Percentiles rank a stretch among this genome's conserved stretches.
Evolutionary conservation across 2,888 invertebrate species (phyloP).

Genomic region (Ophraella communa): DNA sequence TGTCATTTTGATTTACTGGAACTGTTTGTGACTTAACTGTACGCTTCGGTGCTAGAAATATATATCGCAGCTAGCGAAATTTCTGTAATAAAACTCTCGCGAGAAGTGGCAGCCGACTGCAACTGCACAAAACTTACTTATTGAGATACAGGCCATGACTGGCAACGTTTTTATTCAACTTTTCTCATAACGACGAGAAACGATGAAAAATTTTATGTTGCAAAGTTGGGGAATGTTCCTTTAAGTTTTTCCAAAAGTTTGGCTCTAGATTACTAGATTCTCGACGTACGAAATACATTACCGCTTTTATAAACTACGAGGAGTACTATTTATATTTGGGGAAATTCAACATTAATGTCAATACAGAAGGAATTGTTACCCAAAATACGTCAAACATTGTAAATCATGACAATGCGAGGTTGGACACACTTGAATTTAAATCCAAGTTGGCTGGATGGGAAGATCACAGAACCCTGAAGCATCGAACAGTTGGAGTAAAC

Average conservation of each 20-base stretch:
- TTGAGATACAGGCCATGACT: slow-evolving; percentile 43
- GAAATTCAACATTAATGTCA: too few relatives aligned
- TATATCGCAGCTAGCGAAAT: slow-evolving; percentile 25
- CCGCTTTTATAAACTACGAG: too few relatives aligned
- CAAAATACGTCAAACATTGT: too few relatives aligned
- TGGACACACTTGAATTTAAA: too few relatives aligned
- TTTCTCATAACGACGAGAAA: slow-evolving; percentile 18
- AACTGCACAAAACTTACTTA: slow-evolving; percentile 43
- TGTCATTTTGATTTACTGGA: slow-evolving; percentile 43
- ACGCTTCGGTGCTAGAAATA: slow-evolving; percentile 35
- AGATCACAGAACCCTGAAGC: too few relatives aligned
- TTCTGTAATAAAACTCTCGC: slow-evolving; percentile 29
- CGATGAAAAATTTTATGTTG: not conserved
- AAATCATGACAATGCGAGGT: too few relatives aligned
- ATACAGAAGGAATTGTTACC: too few relatives aligned
- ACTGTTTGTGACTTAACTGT: slow-evolving; percentile 42
- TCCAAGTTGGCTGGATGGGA: too few relatives aligned
- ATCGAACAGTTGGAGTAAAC: too few relatives aligned
- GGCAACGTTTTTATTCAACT: slow-evolving; percentile 23
- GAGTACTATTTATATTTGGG: too few relatives aligned
- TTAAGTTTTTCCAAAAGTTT: not conserved
- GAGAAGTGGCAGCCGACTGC: slow-evolving; percentile 35
- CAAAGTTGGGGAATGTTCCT: not conserved
- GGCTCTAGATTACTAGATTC: too few relatives aligned
- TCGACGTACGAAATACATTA: too few relatives aligned